Percentiles rank a stretch among this genome's conserved stretches.
These are phyloP conservation scores for Axea sp. DNA, from an alignment of 2,888 invertebrate genomes.

Conservation along the genomic window DNA sequence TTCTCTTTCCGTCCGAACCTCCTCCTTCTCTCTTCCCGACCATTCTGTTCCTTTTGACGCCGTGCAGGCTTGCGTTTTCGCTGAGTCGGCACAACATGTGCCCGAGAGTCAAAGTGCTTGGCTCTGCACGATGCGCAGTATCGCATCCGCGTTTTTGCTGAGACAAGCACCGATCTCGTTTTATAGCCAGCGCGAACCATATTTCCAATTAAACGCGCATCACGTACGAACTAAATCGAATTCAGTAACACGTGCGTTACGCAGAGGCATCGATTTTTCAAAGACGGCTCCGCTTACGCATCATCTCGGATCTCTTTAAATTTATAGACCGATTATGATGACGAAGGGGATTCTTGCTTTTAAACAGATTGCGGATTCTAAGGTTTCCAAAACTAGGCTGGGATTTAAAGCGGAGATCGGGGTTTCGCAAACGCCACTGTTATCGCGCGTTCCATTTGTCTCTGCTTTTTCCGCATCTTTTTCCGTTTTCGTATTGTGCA, in stretches of 20 bases:
- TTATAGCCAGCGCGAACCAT: slow-evolving; percentile 71
- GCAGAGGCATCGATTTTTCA: slow-evolving; percentile 13
- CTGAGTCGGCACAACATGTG: slow-evolving; percentile 79
- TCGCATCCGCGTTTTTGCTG: slow-evolving; percentile 76
- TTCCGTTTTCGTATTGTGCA: too few relatives aligned
- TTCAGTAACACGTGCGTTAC: slow-evolving; percentile 34
- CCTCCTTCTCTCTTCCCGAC: slow-evolving; percentile 30
- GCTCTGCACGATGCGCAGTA: slow-evolving; percentile 75
- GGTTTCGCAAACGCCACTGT: background rate
- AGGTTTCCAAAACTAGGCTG: slow-evolving; percentile 24
- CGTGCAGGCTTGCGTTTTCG: slow-evolving; percentile 73
- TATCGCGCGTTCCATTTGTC: too few relatives aligned
- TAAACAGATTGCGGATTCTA: slow-evolving; percentile 10
- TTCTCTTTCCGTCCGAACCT: too few relatives aligned
- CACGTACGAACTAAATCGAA: slow-evolving; percentile 39
- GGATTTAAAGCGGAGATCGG: background rate
- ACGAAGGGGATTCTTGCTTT: slow-evolving; percentile 23
- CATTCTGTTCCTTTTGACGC: slow-evolving; percentile 60
- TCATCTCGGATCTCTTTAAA: slow-evolving; percentile 18
- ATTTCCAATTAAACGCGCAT: slow-evolving; percentile 66
- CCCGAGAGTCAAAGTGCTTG: slow-evolving; percentile 77
- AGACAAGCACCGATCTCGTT: slow-evolving; percentile 76
- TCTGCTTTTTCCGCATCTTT: too few relatives aligned
- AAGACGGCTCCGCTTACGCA: background rate
- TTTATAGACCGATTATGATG: slow-evolving; percentile 23